Evolutionary conservation across 2,888 invertebrate species (phyloP), one percentile per base, ranked within the genome.

Genomic region (Ariolimax columbianus): DNA sequence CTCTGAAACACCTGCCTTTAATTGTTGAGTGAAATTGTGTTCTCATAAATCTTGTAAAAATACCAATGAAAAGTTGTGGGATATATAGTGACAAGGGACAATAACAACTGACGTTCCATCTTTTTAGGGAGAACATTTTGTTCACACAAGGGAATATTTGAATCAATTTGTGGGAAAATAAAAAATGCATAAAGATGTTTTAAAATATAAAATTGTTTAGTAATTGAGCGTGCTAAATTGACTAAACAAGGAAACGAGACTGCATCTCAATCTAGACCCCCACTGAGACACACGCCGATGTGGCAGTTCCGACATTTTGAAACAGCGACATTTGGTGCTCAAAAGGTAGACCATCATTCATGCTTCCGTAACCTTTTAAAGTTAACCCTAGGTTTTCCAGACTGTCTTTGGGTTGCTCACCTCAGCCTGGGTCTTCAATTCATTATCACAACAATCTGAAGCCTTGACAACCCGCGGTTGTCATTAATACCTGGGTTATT

Each of bases 261-360:
- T 59, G 63, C 38, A 40, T 26, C 38, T 38, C 2, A 40, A 17
- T 40, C 14, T 30, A 40, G 14, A 0, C 77, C 17, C 77, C 77
- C 26, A 63, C 77, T 78, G 77, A 40, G 77, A 78, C n/a, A 14
- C 77, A 26, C 77, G 38, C 38, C 59, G n/a, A 40, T 38, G 63
- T 78, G 77, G 59, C 38, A 78, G 38, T 33, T 38, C 23, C 38
- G n/a, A 9, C n/a, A 40, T 40, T 38, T 47, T n/a, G 63, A 78
- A 11, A 36, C 40, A 63, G n/a, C 77, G 40, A 59, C 77, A 59
- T 63, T 78, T 59, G 59, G 63, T 4, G n/a, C 59, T 38, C 59
- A 78, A 78, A 63, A n/a, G 38, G 11, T 38, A 1, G 23, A 55
- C 23, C 11, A 59, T 38, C 63, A 38, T 63, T 63, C 38, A 40